phyloP scores from a whole-genome alignment of 2,888 invertebrate species.

The Tetropium fuscum region DNA sequence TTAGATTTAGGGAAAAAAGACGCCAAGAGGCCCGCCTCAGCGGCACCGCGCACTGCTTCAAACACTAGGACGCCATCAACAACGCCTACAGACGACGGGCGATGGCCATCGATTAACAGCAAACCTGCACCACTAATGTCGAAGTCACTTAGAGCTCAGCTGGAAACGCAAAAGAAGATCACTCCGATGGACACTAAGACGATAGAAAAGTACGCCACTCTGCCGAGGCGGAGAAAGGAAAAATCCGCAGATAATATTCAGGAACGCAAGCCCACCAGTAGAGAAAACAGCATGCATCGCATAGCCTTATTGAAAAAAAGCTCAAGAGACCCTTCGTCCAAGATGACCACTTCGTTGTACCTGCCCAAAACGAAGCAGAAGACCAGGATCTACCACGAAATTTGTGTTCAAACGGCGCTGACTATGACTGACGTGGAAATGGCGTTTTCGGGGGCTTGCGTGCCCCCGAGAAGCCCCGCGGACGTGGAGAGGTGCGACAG shows the following conservation, averaged over 20 bases:
- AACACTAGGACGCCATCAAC: constrained; percentile 65
- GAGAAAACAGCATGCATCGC: constrained; percentile 46
- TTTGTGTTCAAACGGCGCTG: constrained; percentile 80
- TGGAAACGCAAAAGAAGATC: constrained; percentile 56
- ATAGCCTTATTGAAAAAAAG: constrained; percentile 53
- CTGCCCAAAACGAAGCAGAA: constrained; percentile 66
- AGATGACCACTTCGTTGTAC: constrained; percentile 61
- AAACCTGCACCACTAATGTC: constrained; percentile 62
- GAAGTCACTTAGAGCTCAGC: constrained; percentile 39
- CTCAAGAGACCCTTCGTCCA: constrained; percentile 45
- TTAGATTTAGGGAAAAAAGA: constrained; percentile 48
- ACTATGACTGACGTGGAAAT: constrained; percentile 79
- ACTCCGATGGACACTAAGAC: constrained; percentile 66
- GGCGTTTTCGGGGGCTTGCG: constrained; percentile 73
- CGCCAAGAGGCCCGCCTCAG: constrained; percentile 33
- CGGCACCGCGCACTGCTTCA: constrained; percentile 39
- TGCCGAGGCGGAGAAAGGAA: constrained; percentile 80
- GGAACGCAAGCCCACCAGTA: constrained; percentile 36
- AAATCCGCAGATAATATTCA: constrained; percentile 67
- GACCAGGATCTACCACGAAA: constrained; percentile 85
- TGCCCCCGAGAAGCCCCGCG: constrained; percentile 55
- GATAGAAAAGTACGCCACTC: constrained; percentile 81
- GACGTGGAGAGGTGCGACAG: constrained; percentile 58
- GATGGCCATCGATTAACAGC: constrained; percentile 74
- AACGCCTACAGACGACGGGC: constrained; percentile 76